phyloP scores from a whole-genome alignment of 2,888 invertebrate genomes.

The Tineola bisselliella region DNA sequence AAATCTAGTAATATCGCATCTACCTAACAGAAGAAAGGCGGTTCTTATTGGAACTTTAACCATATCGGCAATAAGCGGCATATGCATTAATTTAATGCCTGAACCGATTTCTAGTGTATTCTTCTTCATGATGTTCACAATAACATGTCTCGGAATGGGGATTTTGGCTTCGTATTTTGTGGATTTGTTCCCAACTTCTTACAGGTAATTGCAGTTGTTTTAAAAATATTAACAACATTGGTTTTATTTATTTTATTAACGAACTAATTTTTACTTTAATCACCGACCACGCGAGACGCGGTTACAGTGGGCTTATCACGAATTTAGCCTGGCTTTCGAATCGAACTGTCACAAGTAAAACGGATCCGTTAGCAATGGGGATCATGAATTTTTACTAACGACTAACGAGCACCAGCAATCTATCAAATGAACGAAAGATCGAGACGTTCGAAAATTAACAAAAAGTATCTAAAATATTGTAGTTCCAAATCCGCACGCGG shows the following conservation, averaged over 20 bases:
- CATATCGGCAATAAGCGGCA: conserved; percentile 65
- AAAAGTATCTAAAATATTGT: too few relatives aligned
- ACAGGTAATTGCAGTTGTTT: conserved; percentile 29
- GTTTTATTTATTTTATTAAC: conserved; percentile 2
- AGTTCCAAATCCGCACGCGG: too few relatives aligned
- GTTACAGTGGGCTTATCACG: too few relatives aligned
- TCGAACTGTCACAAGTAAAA: too few relatives aligned
- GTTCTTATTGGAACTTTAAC: conserved; percentile 56
- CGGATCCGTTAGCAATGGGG: too few relatives aligned
- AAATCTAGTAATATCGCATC: conserved; percentile 66
- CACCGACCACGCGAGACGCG: too few relatives aligned
- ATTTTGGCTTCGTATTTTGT: conserved; percentile 56
- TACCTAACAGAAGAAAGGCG: conserved; percentile 62
- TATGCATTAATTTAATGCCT: conserved; percentile 42
- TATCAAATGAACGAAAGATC: too few relatives aligned
- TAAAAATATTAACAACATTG: too few relatives aligned
- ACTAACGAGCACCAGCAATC: too few relatives aligned
- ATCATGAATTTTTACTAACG: too few relatives aligned
- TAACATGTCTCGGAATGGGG: conserved; percentile 55
- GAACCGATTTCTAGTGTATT: conserved; percentile 51
- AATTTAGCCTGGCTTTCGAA: too few relatives aligned
- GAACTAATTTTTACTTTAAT: background rate
- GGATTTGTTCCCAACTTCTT: conserved; percentile 53
- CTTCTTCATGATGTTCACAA: conserved; percentile 48
- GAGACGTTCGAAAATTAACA: too few relatives aligned